phyloP scores from a whole-genome alignment of 2,113 vertebrate species.

The Gyps fulvus region DNA sequence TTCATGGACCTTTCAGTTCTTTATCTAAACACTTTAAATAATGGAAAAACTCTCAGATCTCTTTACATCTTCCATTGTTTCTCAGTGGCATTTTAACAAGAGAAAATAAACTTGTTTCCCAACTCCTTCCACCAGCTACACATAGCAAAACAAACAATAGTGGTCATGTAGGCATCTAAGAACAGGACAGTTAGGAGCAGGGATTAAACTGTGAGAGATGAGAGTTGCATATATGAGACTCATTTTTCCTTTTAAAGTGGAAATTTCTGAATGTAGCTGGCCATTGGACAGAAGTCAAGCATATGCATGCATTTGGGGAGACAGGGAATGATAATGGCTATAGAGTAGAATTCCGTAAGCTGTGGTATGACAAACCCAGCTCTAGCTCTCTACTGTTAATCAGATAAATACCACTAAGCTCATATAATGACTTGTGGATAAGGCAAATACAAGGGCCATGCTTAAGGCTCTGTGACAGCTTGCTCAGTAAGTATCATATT shows the following conservation, averaged over 20 bases:
- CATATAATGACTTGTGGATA: not conserved
- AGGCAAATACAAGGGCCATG: not conserved
- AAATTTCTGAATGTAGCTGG: not conserved
- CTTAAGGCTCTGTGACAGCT: not conserved
- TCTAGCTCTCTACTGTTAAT: not conserved
- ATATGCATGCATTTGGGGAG: not conserved
- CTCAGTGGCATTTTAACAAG: not conserved
- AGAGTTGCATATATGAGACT: not conserved
- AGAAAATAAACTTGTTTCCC: not conserved
- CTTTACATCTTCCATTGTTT: not conserved
- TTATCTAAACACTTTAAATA: not conserved
- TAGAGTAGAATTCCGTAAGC: not conserved
- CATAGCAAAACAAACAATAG: not conserved
- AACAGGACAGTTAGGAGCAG: not conserved
- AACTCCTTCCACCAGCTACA: not conserved
- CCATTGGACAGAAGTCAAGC: not conserved
- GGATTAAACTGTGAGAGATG: not conserved
- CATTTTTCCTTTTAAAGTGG: not conserved
- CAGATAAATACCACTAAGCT: not conserved
- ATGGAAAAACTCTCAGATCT: not conserved
- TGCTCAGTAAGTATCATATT: not conserved
- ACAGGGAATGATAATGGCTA: not conserved
- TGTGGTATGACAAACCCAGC: not conserved
- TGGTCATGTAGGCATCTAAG: not conserved
- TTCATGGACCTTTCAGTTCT: not conserved